Base-by-base conservation (phyloP, 2,113 vertebrate genomes). In the Miniopterus natalensis region DNA sequence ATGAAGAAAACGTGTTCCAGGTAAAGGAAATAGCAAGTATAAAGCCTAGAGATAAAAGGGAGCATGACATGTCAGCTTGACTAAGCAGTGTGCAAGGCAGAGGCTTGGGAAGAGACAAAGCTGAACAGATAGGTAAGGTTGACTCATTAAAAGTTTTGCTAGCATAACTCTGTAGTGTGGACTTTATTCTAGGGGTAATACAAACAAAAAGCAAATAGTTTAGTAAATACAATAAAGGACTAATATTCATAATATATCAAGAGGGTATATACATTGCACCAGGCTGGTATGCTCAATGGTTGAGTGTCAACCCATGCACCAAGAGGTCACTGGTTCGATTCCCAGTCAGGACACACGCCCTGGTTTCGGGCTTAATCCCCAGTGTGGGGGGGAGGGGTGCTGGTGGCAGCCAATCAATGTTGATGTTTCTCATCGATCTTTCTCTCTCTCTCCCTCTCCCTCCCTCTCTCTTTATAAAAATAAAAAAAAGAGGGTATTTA, bases 1-100 rank as follows among this genome's bases (percentile, higher is more conserved):
- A 86, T 89, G 96, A 97, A 93, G 65, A 71, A 65, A 89, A 95
- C 53, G 74, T 92, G 88, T 86, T 96, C 95, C 70, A 90, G 80
- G 87, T 53, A 95, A 94, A 97, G 94, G 96, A 80, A 96, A 95
- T 3, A 91, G 96, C 93, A 61, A 95, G 94, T 90, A 90, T 92
- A 94, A 94, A 96, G 86, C 90, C 95, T 92, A 92, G 75, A 92
- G 53, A 89, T 83, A 80, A 89, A 77, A 92, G 79, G 73, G 51
- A 94, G 83, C 92, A 79, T 40, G 84, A 81, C 68, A 45, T 40
- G 49, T 96, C 88, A 90, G 93, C 81, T 78, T 90, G 84, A 92
- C 59, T 74, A 83, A 97, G 95, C 95, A 78, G 71, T 95, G 85
- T 88, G 95, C 97, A 88, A 84, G 88, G 85, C 96, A 85, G 81